Evolutionary conservation across 2,797 vertebrate species (phyloP).

Genomic region (Pipistrellus pygmaeus): DNA sequence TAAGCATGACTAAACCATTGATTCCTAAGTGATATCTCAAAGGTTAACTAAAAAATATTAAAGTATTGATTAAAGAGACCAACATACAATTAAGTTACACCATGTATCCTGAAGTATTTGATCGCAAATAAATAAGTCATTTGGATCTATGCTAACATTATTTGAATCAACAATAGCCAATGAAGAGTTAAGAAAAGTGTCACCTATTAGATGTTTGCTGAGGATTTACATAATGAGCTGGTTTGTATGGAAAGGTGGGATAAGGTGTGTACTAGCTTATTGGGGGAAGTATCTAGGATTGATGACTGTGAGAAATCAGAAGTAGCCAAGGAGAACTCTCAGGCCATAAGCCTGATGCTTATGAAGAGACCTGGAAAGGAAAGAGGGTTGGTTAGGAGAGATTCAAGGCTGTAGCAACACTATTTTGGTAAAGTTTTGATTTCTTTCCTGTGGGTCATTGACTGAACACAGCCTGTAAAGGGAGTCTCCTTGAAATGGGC

Average conservation of each 20-base stretch:
- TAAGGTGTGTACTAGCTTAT: too few species aligned
- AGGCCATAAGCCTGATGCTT: neutral
- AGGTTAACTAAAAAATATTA: neutral
- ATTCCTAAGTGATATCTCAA: neutral
- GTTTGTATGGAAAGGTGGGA: neutral
- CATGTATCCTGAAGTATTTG: neutral
- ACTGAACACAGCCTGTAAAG: neutral
- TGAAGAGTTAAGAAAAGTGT: neutral
- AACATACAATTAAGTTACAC: neutral
- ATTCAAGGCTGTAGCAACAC: neutral
- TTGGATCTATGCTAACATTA: neutral
- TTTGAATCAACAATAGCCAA: neutral
- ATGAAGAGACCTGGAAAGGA: neutral
- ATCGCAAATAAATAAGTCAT: neutral
- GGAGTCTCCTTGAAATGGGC: neutral
- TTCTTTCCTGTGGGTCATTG: neutral
- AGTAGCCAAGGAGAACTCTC: neutral
- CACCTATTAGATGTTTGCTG: neutral
- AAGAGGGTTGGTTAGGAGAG: neutral
- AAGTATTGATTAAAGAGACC: neutral
- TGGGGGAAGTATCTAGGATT: neutral
- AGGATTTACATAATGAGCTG: neutral
- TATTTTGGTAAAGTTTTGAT: neutral
- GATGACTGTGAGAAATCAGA: neutral
- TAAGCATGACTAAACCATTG: neutral